These are phyloP conservation scores for Clarias fuscus DNA, from an alignment of 2,797 vertebrate species.

Conservation along the genomic window DNA sequence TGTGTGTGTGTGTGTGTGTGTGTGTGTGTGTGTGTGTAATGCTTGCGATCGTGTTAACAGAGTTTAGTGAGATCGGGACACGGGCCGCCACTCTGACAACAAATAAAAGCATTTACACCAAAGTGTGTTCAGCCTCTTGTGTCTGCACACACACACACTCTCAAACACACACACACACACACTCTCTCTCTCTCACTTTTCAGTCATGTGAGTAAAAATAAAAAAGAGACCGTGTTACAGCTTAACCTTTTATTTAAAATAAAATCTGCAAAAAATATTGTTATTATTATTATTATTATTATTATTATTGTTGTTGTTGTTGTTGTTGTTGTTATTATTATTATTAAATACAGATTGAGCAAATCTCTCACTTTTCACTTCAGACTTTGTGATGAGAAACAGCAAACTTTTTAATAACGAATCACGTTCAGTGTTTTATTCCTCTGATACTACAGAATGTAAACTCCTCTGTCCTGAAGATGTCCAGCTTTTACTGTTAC, in stretches of 20 bases:
- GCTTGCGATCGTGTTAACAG: not conserved
- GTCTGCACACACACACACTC: not conserved
- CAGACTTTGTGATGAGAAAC: not conserved
- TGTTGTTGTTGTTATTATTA: too few relatives aligned
- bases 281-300: too few relatives aligned
- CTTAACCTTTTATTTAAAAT: not conserved
- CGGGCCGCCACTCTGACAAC: not conserved
- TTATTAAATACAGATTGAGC: too few relatives aligned
- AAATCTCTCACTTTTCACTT: not conserved
- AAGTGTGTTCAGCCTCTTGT: not conserved
- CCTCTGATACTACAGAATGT: not conserved
- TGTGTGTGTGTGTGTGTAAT: too few relatives aligned
- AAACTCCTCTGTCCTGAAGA: too few relatives aligned
- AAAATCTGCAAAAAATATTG: too few relatives aligned
- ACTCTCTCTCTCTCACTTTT: not conserved
- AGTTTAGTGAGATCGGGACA: not conserved
- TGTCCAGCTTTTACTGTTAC: too few relatives aligned
- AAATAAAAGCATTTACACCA: not conserved
- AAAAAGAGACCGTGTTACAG: not conserved
- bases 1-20: too few relatives aligned
- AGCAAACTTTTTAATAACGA: too few relatives aligned
- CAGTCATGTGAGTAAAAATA: not conserved
- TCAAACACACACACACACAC: conserved; percentile 24
- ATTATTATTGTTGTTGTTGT: too few relatives aligned
- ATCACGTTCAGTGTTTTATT: not conserved